Percentiles rank a stretch among this genome's conserved stretches.
phyloP scores from a whole-genome alignment of 2,113 vertebrate genomes.

The Poeciliopsis turrubarensis region DNA sequence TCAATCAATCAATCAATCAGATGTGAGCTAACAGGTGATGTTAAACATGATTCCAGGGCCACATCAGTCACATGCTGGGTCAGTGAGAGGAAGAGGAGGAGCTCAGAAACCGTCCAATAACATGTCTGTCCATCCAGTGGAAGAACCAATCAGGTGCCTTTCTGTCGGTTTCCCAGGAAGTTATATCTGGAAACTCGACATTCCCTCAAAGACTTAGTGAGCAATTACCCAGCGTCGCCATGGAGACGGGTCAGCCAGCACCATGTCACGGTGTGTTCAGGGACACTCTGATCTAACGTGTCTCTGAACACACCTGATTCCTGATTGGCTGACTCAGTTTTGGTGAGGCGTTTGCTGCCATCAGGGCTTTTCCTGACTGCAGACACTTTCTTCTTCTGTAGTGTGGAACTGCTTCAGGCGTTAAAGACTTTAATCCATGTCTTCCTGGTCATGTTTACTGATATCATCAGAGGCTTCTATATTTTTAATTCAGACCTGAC shows the following conservation, averaged over 20 bases:
- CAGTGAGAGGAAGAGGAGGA: conserved; percentile 17
- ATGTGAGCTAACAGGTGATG: no score
- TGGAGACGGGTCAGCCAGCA: not conserved
- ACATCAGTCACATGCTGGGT: conserved; percentile 62
- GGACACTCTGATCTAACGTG: not conserved
- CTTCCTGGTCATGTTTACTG: conserved; percentile 34
- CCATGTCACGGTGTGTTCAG: conserved; percentile 3
- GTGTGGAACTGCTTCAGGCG: not conserved
- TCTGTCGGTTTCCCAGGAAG: not conserved
- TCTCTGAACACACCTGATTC: conserved; percentile 7
- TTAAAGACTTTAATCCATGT: conserved; percentile 1
- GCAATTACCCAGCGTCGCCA: not conserved
- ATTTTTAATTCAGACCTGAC: conserved; percentile 30
- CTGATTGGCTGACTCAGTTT: not conserved
- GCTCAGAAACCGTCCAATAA: conserved; percentile 5
- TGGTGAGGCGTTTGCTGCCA: conserved; percentile 1
- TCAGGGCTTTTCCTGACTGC: not conserved
- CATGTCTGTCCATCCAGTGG: not conserved
- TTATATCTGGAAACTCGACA: not conserved
- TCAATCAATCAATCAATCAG: no score
- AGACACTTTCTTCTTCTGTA: not conserved
- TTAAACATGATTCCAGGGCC: conserved; percentile 47
- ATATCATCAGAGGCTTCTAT: conserved; percentile 34
- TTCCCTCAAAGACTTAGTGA: not conserved
- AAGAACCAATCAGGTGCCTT: conserved; percentile 13